Evolutionary conservation across 2,797 vertebrate species (phyloP), one percentile per base, ranked within the genome.

Genomic region (Synaphobranchus kaupii): DNA sequence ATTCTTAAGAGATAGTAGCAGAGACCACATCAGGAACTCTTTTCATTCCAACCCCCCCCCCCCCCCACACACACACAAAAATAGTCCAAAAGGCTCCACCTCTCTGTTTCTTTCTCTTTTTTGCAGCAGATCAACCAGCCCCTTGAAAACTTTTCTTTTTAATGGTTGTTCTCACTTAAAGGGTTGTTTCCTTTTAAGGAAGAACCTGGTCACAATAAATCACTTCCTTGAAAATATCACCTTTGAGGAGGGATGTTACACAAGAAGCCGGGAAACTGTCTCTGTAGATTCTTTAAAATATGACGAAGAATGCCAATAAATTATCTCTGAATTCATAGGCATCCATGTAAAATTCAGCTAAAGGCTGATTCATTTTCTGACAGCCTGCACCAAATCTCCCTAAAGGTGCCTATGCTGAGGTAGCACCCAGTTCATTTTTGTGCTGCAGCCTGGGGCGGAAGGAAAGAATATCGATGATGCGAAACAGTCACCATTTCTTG

Each of bases 341-440:
- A 86, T 88, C 87, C 89, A 86, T 87, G 85, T 85, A 88, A 86
- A 90, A 60, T 63, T 89, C 86, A 88, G 56, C 86, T 60, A 1
- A 1, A 5, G 15, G 56, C 83, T 88, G 68, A 90, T 91, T 90
- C 90, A 87, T 89, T 90, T 89, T 58, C 90, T 0, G 63, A 68
- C 85, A 87, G 83, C 85, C 83, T 86, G 84, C 85, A 82, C 83
- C 86, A 90, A 86, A 89, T 90, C 88, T 90, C 88, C 89, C 89
- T 90, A 89, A 88, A 90, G 87, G 56, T 76, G 80, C 20, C 68
- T 80, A 34, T 89, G 90, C 88, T 86, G 87, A 89, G 76, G 88
- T 87, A 84, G 89, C 88, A 68, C 88, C 86, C 88, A 89, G 87
- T 86, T 88, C 84, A 85, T 90, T 88, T 89, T 89, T 87, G 86